Evolutionary conservation across 2,113 vertebrate species (phyloP).

Genomic region (Brachirus orientalis): DNA sequence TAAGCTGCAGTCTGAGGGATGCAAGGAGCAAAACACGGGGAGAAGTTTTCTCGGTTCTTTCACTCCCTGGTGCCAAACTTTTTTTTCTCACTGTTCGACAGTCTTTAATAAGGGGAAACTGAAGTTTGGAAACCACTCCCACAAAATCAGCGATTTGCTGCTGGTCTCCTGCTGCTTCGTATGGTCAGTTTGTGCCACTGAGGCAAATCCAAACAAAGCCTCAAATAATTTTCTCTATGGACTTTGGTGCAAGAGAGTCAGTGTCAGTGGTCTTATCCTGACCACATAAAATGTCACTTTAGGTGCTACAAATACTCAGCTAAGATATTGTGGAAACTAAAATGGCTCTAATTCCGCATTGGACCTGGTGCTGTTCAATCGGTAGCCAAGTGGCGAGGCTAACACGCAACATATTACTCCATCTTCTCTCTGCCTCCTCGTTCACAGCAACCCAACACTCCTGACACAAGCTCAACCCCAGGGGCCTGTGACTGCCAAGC

Average conservation of each 20-base stretch:
- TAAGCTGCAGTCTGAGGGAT: conserved; percentile 37
- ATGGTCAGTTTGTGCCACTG: too few species aligned
- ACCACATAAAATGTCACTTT: too few species aligned
- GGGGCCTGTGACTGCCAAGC: conserved; percentile 61
- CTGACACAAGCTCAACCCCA: conserved; percentile 59
- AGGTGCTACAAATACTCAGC: background rate
- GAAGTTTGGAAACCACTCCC: too few species aligned
- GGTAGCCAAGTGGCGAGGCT: conserved; percentile 19
- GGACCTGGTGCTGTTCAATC: background rate
- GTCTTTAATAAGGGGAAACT: too few species aligned
- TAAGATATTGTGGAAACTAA: background rate
- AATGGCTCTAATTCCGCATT: background rate
- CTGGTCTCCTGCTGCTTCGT: too few species aligned
- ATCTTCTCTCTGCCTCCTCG: conserved; percentile 30
- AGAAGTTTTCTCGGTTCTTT: conserved; percentile 1
- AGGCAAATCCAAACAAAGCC: too few species aligned
- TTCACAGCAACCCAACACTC: conserved; percentile 68
- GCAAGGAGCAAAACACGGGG: background rate
- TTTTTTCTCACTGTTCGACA: too few species aligned
- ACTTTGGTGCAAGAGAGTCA: too few species aligned
- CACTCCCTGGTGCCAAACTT: too few species aligned
- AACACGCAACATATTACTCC: conserved; percentile 53
- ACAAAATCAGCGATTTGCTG: too few species aligned
- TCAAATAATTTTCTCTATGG: too few species aligned
- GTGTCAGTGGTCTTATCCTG: too few species aligned